A percentile compares a stretch with the other conserved stretches of the same genome.
These are phyloP conservation scores for Diachasmimorpha longicaudata DNA, from an alignment of 1,140 invertebrate genomes.

Conservation along the genomic window DNA sequence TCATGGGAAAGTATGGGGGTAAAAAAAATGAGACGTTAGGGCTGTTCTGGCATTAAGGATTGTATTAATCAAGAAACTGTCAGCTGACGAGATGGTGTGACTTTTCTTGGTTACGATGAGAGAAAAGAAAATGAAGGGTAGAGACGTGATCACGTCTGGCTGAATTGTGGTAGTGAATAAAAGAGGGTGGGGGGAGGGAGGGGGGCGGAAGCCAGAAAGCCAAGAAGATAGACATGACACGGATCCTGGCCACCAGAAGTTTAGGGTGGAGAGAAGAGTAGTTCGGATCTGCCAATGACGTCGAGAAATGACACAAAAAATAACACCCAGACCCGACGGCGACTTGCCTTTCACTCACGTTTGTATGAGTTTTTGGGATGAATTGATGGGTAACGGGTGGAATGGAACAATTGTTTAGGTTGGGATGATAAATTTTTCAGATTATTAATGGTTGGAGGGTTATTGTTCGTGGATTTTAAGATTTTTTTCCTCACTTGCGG, in stretches of 20 bases:
- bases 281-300: slow-evolving; percentile 54
- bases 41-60: slow-evolving; percentile 53
- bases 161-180: neutral
- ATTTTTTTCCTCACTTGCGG: too few species aligned
- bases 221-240: slow-evolving; percentile 43
- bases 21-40: neutral
- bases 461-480: too few species aligned
- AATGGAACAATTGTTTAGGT: slow-evolving; percentile 22
- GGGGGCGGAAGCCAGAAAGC: slow-evolving; percentile 43
- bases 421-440: slow-evolving; percentile 2
- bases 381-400: neutral
- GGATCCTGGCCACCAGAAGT: slow-evolving; percentile 42
- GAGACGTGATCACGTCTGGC: neutral
- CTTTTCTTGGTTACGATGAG: slow-evolving; percentile 2
- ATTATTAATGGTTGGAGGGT: slow-evolving; percentile 1
- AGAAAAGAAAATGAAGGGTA: slow-evolving; percentile 3
- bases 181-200: slow-evolving; percentile 23
- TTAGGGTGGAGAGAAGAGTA: slow-evolving; percentile 39
- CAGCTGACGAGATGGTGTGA: slow-evolving; percentile 10
- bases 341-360: slow-evolving; percentile 15
- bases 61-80: slow-evolving; percentile 58
- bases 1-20: neutral
- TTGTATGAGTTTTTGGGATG: slow-evolving; percentile 14
- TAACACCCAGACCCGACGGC: slow-evolving; percentile 52
- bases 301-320: slow-evolving; percentile 61